Conservation (phyloP, 1,140 invertebrate species). For the Globodera rostochiensis region DNA sequence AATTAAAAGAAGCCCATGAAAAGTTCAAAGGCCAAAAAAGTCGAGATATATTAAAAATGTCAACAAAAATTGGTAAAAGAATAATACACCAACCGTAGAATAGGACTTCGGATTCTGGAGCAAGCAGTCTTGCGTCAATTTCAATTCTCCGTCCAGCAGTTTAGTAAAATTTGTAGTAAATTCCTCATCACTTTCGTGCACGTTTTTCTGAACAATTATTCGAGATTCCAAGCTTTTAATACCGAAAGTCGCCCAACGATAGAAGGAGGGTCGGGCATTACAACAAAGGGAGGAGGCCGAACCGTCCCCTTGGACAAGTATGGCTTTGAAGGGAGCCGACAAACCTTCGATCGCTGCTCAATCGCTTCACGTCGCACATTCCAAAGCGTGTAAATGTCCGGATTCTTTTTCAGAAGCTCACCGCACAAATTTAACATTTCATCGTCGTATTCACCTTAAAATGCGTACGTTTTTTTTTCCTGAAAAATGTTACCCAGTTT, state of each 20-base stretch:
- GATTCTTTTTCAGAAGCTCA: constrained; percentile 44
- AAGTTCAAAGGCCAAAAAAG: not conserved
- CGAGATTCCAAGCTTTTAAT: constrained; percentile 8
- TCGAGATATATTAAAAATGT: no score
- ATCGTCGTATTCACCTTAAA: constrained; percentile 51
- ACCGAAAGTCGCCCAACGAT: no score
- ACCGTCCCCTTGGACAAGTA: no score
- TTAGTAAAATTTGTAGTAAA: not conserved
- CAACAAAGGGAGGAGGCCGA: no score
- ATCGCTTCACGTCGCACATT: constrained; percentile 44
- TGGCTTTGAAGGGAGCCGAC: no score
- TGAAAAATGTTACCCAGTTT: constrained; percentile 17
- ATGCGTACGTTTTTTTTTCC: not conserved
- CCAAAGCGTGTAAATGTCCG: constrained; percentile 59
- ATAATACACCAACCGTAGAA: not conserved
- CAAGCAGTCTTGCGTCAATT: constrained; percentile 41
- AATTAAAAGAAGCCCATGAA: not conserved
- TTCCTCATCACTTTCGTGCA: constrained; percentile 39
- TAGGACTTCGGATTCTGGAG: constrained; percentile 52
- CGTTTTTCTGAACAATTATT: constrained; percentile 22
- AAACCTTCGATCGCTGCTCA: constrained; percentile 12
- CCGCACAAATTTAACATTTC: constrained; percentile 44
- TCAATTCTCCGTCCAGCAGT: constrained; percentile 45
- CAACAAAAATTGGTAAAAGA: not conserved
- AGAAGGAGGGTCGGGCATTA: no score